Conservation (phyloP, 2,797 vertebrate genomes). For the Crypturellus tataupa region DNA sequence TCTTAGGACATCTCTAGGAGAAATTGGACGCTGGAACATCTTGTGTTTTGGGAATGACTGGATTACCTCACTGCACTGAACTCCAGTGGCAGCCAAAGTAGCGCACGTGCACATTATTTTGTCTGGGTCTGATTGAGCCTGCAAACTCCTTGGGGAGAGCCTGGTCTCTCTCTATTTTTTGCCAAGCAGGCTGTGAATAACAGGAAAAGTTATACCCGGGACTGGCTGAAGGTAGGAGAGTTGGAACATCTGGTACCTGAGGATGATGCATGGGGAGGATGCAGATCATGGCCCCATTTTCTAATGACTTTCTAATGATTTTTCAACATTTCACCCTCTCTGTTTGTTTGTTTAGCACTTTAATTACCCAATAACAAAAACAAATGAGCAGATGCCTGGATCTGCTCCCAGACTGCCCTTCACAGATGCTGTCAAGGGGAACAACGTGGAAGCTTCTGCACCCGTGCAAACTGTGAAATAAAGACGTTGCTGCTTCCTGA, state of each 20-base stretch:
- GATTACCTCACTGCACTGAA: neutral
- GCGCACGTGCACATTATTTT: neutral
- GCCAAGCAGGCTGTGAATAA: neutral
- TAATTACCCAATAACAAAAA: conserved; percentile 45
- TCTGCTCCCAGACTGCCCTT: conserved; percentile 36
- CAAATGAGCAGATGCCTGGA: conserved; percentile 34
- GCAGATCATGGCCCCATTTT: accelerated
- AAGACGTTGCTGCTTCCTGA: neutral
- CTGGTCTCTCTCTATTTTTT: neutral
- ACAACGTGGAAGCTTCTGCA: neutral
- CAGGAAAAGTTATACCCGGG: neutral
- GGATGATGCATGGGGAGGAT: neutral
- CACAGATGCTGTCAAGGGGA: conserved; percentile 23
- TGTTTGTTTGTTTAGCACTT: conserved; percentile 37
- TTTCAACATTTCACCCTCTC: neutral
- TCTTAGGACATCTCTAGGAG: neutral
- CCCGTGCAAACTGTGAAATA: neutral
- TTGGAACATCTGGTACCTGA: neutral
- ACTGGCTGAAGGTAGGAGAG: neutral
- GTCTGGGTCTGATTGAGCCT: neutral
- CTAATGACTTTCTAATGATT: conserved; percentile 1
- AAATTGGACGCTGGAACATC: accelerated
- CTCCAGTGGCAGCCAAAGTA: neutral
- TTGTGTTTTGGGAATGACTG: neutral
- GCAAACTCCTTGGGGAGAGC: neutral